phyloP scores from a whole-genome alignment of 2,113 vertebrate species.

The Hyperoodon ampullatus region DNA sequence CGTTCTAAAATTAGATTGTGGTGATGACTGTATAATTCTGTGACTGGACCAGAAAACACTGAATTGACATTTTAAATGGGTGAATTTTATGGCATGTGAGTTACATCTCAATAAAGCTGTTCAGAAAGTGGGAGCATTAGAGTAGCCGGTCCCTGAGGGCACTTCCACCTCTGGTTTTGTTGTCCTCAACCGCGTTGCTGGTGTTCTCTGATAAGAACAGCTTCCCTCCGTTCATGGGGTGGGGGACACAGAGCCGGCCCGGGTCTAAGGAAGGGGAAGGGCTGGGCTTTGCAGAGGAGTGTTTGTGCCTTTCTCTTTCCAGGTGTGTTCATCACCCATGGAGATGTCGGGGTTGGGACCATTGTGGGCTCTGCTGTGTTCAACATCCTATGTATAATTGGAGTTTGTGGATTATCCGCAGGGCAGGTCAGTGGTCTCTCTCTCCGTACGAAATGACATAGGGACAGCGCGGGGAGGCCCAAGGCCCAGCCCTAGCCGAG shows the following conservation, averaged over 20 bases:
- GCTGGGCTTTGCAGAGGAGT: fast-evolving
- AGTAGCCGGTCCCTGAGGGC: fast-evolving
- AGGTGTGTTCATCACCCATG: slow-evolving; percentile 99
- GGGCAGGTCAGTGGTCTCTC: slow-evolving; percentile 92
- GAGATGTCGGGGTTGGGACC: slow-evolving; percentile 97
- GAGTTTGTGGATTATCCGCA: slow-evolving; percentile 97
- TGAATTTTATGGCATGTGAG: too few relatives aligned
- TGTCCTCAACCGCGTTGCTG: fast-evolving
- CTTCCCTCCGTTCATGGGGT: fast-evolving
- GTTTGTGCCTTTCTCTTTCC: slow-evolving; percentile 45
- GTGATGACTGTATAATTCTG: background rate
- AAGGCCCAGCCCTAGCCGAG: background rate
- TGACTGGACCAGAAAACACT: background rate
- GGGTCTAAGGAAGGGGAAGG: background rate
- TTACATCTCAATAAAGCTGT: background rate
- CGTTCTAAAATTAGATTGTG: background rate
- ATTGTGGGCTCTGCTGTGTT: slow-evolving; percentile 99
- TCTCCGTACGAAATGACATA: background rate
- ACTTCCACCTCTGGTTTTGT: background rate
- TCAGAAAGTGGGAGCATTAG: background rate
- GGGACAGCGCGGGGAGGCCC: background rate
- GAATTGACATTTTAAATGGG: background rate
- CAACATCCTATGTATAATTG: slow-evolving; percentile 98
- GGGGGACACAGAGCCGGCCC: background rate
- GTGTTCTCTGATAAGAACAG: background rate